Conservation (phyloP, 2,888 invertebrate genomes). For the Brenthis hecate region DNA sequence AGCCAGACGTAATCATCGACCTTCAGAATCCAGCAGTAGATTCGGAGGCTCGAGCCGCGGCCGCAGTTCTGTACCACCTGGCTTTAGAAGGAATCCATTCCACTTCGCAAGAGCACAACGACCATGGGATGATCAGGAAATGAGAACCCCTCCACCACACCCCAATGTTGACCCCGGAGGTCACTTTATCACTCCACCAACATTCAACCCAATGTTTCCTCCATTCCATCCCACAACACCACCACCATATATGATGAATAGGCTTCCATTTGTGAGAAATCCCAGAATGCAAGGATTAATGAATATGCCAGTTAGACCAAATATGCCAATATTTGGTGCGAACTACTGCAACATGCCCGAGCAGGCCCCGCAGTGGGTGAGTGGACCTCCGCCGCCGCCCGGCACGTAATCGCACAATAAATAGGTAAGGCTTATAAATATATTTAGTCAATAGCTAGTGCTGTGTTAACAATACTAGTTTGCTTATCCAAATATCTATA, state of each 20-base stretch:
- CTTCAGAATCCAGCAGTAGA: conserved; percentile 69
- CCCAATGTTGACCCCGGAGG: conserved; percentile 42
- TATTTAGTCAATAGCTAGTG: conserved; percentile 39
- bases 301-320: conserved; percentile 50
- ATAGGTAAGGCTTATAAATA: conserved; percentile 16
- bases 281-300: conserved; percentile 52
- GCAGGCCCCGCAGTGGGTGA: conserved; percentile 61
- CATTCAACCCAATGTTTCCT: conserved; percentile 52
- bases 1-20: conserved; percentile 66
- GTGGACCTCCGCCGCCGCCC: conserved; percentile 68
- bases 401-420: conserved; percentile 57
- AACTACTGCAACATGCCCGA: conserved; percentile 54
- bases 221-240: conserved; percentile 50
- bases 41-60: conserved; percentile 69
- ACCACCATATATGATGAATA: conserved; percentile 47
- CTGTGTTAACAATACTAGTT: conserved; percentile 70
- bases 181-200: conserved; percentile 47
- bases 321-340: conserved; percentile 56
- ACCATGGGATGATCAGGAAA: conserved; percentile 50
- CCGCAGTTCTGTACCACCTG: conserved; percentile 60
- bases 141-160: conserved; percentile 57
- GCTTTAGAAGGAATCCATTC: conserved; percentile 55
- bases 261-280: conserved; percentile 59
- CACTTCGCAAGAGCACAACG: conserved; percentile 51
- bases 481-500: conserved; percentile 79